Evolutionary conservation across 2,888 invertebrate species (phyloP), one percentile per base, ranked within the genome.

Genomic region (Drosophila neotestacea): DNA sequence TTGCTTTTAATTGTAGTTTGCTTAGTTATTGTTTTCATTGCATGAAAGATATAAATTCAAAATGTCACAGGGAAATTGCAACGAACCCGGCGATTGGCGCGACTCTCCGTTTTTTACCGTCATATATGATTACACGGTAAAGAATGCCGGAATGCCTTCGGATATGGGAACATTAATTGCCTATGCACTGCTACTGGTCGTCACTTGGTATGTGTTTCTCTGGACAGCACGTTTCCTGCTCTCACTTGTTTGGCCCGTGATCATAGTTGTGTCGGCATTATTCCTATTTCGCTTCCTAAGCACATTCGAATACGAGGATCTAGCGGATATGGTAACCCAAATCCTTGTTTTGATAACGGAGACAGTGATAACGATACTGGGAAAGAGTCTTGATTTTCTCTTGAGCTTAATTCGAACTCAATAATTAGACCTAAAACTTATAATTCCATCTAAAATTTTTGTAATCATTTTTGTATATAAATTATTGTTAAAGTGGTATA

Each of bases 191-290:
- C 39, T 92, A 0, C 64, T 90, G 4, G 13, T 90, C 1, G 44
- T 89, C n/a, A 73, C 78, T 0, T 92, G 90, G 89, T 91, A 86
- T 60, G 55, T 72, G 9, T 13, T 91, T 2, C 27, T 88, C 1
- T 89, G 80, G 73, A 34, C 73, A 4, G 50, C 78, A 4, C 87
- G 87, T 7, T 70, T 85, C 13, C 9, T 91, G 38, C 13, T 91
- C n/a, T 79, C 79, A 2, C 72, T 91, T 4, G 70, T 91, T n/a
- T 85, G 86, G 86, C 91, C 90, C 27, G 50, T 88, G 22, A 65
- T 91, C 13, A 32, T 89, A 4, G 73, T 84, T 34, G 59, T 75
- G 27, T 51, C 70, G 5, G 90, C 75, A 7, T 48, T 88, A 9
- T 46, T 86, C 28, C 10, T 84, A 13, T 65, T 75, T 13, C 66